Evolutionary conservation across 2,797 vertebrate species (phyloP).

Genomic region (Pseudochromis fuscus): DNA sequence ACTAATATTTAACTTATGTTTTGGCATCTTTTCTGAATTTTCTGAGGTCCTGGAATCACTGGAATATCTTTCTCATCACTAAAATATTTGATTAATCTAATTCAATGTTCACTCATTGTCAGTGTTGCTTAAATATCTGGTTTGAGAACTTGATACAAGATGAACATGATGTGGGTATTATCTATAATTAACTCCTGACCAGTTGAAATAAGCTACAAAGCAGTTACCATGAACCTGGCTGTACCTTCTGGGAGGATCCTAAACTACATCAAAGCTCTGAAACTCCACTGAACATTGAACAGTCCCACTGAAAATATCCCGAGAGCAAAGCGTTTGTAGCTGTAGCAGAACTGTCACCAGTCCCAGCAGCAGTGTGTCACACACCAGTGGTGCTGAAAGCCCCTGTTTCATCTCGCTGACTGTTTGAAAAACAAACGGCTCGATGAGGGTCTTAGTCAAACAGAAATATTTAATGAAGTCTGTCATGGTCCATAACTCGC

Average conservation of each 20-base stretch:
- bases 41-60: too few species aligned
- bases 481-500: constrained; percentile 64
- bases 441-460: constrained; percentile 68
- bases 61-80: too few species aligned
- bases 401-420: constrained; percentile 48
- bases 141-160: not conserved
- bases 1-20: too few species aligned
- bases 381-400: constrained; percentile 68
- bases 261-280: constrained; percentile 27
- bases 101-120: not conserved
- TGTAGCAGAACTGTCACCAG: constrained; percentile 53
- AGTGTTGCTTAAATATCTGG: not conserved
- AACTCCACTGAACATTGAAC: constrained; percentile 28
- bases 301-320: constrained; percentile 31
- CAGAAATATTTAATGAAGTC: constrained; percentile 73
- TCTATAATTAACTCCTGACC: not conserved
- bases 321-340: constrained; percentile 33
- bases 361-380: constrained; percentile 57
- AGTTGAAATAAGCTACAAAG: not conserved
- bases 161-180: not conserved
- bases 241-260: not conserved
- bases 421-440: constrained; percentile 64
- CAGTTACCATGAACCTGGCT: not conserved
- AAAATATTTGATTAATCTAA: too few species aligned
- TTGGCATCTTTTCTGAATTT: too few species aligned